Percentiles rank a stretch among this genome's conserved stretches.
Evolutionary conservation across 2,113 vertebrate genomes (phyloP).

Genomic region (Myotis brandtii): DNA sequence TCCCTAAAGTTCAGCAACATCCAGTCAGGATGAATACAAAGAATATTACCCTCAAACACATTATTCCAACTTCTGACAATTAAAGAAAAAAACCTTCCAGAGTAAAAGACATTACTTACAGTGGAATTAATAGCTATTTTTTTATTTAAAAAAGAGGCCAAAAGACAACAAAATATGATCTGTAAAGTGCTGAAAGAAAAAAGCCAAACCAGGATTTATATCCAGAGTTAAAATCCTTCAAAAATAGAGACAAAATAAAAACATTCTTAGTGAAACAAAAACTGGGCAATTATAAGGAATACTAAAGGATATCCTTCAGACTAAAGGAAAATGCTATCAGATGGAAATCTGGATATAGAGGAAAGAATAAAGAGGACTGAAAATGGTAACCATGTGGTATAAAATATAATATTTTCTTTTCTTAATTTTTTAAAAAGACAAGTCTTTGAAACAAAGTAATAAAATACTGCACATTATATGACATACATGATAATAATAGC

Average conservation of each 20-base stretch:
- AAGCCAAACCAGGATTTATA: neutral
- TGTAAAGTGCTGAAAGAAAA: neutral
- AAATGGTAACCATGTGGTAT: neutral
- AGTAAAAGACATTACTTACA: neutral
- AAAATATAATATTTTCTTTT: neutral
- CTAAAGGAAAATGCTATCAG: neutral
- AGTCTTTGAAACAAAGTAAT: conserved; percentile 21
- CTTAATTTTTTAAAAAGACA: conserved; percentile 20
- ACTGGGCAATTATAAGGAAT: neutral
- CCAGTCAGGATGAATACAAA: neutral
- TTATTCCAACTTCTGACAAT: conserved; percentile 20
- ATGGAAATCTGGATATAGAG: neutral
- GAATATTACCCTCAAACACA: neutral
- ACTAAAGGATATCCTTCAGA: neutral
- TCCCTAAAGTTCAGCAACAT: neutral
- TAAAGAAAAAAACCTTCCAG: neutral
- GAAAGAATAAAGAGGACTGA: neutral
- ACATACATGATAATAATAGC: neutral
- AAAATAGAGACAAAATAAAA: conserved; percentile 11
- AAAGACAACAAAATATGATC: neutral
- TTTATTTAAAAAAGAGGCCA: neutral
- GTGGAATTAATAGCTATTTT: neutral
- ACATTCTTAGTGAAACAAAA: neutral
- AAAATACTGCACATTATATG: neutral
- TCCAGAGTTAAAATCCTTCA: neutral